Evolutionary conservation across 2,797 vertebrate species (phyloP), one percentile per base, ranked within the genome.

Genomic region (Sciaenops ocellatus): DNA sequence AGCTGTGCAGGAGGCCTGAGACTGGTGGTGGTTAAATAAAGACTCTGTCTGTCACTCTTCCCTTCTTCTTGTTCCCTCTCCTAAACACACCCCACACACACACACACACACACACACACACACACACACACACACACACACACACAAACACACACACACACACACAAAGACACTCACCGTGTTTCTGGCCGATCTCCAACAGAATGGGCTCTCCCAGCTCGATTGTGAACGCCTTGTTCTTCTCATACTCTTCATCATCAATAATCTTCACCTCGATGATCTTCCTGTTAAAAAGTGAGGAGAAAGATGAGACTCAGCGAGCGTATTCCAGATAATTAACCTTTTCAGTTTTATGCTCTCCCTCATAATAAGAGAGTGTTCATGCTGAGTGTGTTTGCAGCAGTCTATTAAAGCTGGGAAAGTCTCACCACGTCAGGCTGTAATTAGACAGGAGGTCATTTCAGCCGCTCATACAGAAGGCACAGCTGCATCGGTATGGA

Each of bases 241-340:
- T 97, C 91, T 97, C 96, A 5, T 97, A 97, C 89, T 96, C 96
- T 66, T 97, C 96, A 56, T 97, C 96, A 6, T 97, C 96, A 5
- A 97, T 96, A 46, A 97, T 96, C 93, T 95, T 96, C 84, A 97
- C 96, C 89, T 96, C 95, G 3, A 97, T 96, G 78, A 95, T 93
- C 90, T 96, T 96, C 95, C 96, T 97, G 93, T 86, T 63, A 64
- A 44, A 59, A 38, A 69, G 56, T 41, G 6, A 70, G 10, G 15
- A 51, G 20, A 54, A 42, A 0, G 24, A 74, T 3, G 3, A 54
- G 52, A 38, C 3, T 65, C 13, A 20, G 57, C n/a, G 24, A 68
- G 67, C 5, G 48, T 0, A 51, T 71, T 67, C 10, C 12, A 30
- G 3, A 56, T 63, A 52, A 67, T 74, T 41, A 76, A 28, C 38